Percentiles rank a stretch among this genome's conserved stretches.
phyloP scores from a whole-genome alignment of 1,140 invertebrate species.

The Pseudomyrmex cubaensis region DNA sequence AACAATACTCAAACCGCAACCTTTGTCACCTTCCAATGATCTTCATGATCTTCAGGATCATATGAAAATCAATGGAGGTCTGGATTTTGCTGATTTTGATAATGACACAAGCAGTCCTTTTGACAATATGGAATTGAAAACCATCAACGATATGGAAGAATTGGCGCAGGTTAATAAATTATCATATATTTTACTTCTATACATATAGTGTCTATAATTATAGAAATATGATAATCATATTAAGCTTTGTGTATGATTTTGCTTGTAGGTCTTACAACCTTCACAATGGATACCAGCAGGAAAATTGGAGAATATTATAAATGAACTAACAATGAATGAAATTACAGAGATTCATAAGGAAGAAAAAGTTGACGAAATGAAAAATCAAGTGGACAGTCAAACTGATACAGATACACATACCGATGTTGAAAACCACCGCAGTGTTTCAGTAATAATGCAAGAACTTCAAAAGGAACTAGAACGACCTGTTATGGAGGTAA shows the following conservation, averaged over 20 bases:
- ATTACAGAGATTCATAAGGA: slow-evolving; percentile 59
- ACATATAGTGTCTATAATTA: background rate
- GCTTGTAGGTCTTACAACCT: slow-evolving; percentile 81
- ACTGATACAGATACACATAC: slow-evolving; percentile 79
- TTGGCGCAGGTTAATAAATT: slow-evolving; percentile 88
- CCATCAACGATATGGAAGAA: slow-evolving; percentile 95
- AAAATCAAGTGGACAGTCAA: slow-evolving; percentile 74
- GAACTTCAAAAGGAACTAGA: slow-evolving; percentile 89
- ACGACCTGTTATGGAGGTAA: slow-evolving; percentile 84
- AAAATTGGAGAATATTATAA: slow-evolving; percentile 79
- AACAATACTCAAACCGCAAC: slow-evolving; percentile 82
- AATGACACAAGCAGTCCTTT: slow-evolving; percentile 95
- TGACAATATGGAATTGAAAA: slow-evolving; percentile 95
- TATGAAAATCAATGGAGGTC: slow-evolving; percentile 78
- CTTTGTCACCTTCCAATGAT: slow-evolving; percentile 78
- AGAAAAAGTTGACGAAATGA: slow-evolving; percentile 69
- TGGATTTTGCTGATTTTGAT: slow-evolving; percentile 93
- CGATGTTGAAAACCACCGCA: slow-evolving; percentile 85
- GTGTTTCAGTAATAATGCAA: slow-evolving; percentile 90
- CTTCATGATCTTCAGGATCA: slow-evolving; percentile 73
- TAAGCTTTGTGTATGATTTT: background rate
- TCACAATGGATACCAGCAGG: slow-evolving; percentile 78
- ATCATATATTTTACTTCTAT: background rate
- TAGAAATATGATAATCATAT: background rate
- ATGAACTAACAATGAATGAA: slow-evolving; percentile 75